These are phyloP conservation scores for Drosophila greeni DNA, from an alignment of 2,888 invertebrate genomes.

Conservation along the genomic window DNA sequence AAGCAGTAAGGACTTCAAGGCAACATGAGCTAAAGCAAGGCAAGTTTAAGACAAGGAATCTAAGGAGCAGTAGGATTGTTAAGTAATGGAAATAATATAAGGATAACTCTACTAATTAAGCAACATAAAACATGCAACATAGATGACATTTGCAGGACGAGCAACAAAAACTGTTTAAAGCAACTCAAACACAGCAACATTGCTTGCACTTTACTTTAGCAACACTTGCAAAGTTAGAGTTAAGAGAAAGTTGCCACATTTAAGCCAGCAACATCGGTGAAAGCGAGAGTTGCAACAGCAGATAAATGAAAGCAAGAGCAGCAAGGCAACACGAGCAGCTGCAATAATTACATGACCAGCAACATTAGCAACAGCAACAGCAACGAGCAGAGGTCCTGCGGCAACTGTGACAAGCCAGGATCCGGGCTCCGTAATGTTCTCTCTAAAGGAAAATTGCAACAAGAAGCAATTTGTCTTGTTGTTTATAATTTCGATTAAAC, in stretches of 20 bases:
- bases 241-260: slow-evolving; percentile 1
- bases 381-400: slow-evolving; percentile 4
- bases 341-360: slow-evolving; percentile 12
- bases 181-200: slow-evolving; percentile 1
- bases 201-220: not conserved
- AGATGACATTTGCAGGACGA: not conserved
- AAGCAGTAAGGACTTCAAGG: not conserved
- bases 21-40: not conserved
- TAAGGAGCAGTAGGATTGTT: too few relatives aligned
- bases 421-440: slow-evolving; percentile 15
- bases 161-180: not conserved
- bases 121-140: not conserved
- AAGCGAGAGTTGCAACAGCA: slow-evolving; percentile 1
- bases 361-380: slow-evolving; percentile 17
- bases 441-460: slow-evolving; percentile 60
- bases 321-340: slow-evolving; percentile 4
- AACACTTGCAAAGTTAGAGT: not conserved
- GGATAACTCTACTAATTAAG: not conserved
- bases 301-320: slow-evolving; percentile 14
- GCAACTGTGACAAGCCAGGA: slow-evolving; percentile 20
- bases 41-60: too few relatives aligned
- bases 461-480: slow-evolving; percentile 74
- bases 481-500: slow-evolving; percentile 76
- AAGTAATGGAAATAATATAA: not conserved
- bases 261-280: slow-evolving; percentile 19